These are phyloP conservation scores for Schizotus pectinicornis DNA, from an alignment of 2,888 invertebrate species.

Conservation along the genomic window DNA sequence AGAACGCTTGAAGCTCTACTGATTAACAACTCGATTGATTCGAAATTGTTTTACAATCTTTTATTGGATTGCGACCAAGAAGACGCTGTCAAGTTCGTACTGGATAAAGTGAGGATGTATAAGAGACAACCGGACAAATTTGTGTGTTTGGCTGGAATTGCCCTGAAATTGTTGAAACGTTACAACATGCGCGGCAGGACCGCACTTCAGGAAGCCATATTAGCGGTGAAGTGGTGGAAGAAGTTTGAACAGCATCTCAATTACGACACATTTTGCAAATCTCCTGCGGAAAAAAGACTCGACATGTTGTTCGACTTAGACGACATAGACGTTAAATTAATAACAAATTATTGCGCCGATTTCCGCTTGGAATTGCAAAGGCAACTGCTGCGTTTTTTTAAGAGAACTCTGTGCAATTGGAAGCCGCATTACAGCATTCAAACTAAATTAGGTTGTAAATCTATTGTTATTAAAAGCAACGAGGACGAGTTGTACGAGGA, in stretches of 20 bases:
- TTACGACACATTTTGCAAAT: constrained; percentile 45
- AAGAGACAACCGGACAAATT: constrained; percentile 46
- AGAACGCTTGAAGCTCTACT: constrained; percentile 53
- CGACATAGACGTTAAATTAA: constrained; percentile 41
- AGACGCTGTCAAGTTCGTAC: constrained; percentile 29
- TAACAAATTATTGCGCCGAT: constrained; percentile 58
- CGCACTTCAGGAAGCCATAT: constrained; percentile 33
- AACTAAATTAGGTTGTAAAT: constrained; percentile 41
- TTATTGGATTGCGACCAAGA: constrained; percentile 45
- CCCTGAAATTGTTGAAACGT: constrained; percentile 36
- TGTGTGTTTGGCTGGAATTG: constrained; percentile 38
- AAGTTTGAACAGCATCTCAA: constrained; percentile 32
- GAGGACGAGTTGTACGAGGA: constrained; percentile 46
- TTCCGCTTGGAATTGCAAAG: constrained; percentile 53
- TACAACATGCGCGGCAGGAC: constrained; percentile 28
- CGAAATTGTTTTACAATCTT: constrained; percentile 52
- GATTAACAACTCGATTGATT: constrained; percentile 51
- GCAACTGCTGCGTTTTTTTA: constrained; percentile 35
- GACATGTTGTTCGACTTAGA: constrained; percentile 38
- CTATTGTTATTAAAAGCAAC: constrained; percentile 40
- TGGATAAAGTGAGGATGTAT: constrained; percentile 36
- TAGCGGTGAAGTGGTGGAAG: constrained; percentile 49
- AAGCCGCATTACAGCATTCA: constrained; percentile 52
- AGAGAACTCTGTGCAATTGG: constrained; percentile 55
- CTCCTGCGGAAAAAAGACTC: constrained; percentile 33